phyloP scores from a whole-genome alignment of 2,113 vertebrate species.

The Mola mola region DNA sequence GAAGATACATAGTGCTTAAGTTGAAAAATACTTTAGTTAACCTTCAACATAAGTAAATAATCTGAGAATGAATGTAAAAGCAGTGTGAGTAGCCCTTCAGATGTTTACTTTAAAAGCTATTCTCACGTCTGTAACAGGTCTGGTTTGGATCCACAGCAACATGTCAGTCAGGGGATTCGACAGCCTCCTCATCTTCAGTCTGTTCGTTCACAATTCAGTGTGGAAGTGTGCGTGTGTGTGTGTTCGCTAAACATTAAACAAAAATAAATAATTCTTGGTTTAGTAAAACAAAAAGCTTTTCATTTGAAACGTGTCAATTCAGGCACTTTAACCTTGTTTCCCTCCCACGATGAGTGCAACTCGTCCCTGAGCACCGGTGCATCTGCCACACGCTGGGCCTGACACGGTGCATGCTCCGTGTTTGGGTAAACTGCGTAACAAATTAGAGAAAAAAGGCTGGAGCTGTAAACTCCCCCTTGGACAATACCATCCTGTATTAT shows the following conservation, averaged over 20 bases:
- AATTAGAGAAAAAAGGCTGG: slow-evolving; percentile 75
- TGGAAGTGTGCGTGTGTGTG: too few relatives aligned
- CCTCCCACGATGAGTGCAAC: slow-evolving; percentile 38
- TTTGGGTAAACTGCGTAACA: slow-evolving; percentile 84
- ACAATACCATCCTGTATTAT: slow-evolving; percentile 81
- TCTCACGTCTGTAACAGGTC: too few relatives aligned
- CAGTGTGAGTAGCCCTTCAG: too few relatives aligned
- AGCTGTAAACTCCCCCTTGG: slow-evolving; percentile 77
- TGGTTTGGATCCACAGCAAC: too few relatives aligned
- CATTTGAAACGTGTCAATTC: slow-evolving; percentile 28
- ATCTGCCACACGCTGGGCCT: slow-evolving; percentile 33
- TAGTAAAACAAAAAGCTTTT: slow-evolving; percentile 8
- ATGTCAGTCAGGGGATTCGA: too few relatives aligned
- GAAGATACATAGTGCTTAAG: too few relatives aligned
- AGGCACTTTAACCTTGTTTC: slow-evolving; percentile 7
- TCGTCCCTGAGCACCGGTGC: slow-evolving; percentile 43
- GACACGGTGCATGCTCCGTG: slow-evolving; percentile 60
- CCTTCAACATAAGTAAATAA: too few relatives aligned
- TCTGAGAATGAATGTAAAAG: too few relatives aligned
- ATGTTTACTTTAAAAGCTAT: too few relatives aligned
- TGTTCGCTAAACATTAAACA: background rate
- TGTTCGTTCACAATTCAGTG: too few relatives aligned
- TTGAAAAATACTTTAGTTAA: too few relatives aligned
- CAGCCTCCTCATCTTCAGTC: too few relatives aligned
- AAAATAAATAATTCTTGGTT: background rate